phyloP scores from a whole-genome alignment of 1,140 invertebrate species.

The Platyscapa corneri region DNA sequence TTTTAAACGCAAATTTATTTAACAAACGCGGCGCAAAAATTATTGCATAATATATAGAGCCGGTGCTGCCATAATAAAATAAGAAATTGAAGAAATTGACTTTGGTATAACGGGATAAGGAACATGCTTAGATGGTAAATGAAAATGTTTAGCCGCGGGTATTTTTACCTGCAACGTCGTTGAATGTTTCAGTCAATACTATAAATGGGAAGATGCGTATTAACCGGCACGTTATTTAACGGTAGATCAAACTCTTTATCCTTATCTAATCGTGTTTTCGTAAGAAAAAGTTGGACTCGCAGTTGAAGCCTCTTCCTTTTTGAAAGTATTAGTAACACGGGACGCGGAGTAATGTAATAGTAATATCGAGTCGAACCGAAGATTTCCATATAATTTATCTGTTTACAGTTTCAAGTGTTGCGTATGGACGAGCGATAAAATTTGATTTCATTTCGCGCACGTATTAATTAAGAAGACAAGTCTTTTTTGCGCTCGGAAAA shows the following conservation, averaged over 20 bases:
- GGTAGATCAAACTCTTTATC: background rate
- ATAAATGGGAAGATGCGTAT: background rate
- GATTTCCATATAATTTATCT: background rate
- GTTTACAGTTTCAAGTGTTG: background rate
- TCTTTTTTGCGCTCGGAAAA: background rate
- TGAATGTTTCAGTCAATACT: no score
- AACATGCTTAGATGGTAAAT: background rate
- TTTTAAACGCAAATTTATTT: no score
- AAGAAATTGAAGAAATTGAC: no score
- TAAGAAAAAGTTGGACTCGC: background rate
- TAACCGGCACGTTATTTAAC: background rate
- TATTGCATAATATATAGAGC: no score
- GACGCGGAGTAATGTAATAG: background rate
- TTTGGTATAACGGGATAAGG: background rate
- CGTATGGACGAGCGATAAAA: background rate
- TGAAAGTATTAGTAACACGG: background rate
- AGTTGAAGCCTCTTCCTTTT: background rate
- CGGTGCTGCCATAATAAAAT: no score
- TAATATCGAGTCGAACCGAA: background rate
- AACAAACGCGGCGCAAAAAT: no score
- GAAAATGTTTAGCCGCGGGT: background rate
- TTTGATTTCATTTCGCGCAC: background rate
- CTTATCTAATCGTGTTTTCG: background rate
- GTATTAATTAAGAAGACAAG: background rate
- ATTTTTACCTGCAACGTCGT: no score